Base-by-base conservation (phyloP, 1,140 invertebrate genomes). In the Drosophila lowei region DNA sequence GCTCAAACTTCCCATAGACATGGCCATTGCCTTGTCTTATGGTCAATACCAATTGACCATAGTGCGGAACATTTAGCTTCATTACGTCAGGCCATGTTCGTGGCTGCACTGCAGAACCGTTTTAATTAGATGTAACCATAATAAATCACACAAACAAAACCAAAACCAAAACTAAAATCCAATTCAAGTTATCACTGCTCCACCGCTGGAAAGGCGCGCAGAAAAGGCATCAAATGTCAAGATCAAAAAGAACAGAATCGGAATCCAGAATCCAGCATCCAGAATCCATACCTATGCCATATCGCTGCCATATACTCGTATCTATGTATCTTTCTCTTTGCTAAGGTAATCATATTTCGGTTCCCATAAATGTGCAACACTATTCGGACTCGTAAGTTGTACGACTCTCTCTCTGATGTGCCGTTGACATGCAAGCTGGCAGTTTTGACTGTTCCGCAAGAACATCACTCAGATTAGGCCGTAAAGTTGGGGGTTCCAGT, bases 71-170 rank as follows among this genome's bases (percentile, higher is more conserved):
- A 86, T 86, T 86, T 86, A 86, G 81, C 81, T 86, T 86, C 81
- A 86, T 86, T 86, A 86, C 83, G 81, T 86, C 81, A 79, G 72
- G 53, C 81, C 81, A 86, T 86, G 79, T 86, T 56, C 67, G 68
- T 62, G 25, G 62, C 15, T 30, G 71, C 77, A 85, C 81, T 86
- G 81, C 57, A 77, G 55, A 85, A 85, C 81, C 81, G 81, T 85
- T 85, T 85, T 85, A 86, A 85, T 85, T 85, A 86, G 81, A 81
- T 85, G 83, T 61, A 85, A 85, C 81, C 81, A 85, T 85, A 85
- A 85, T 85, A 85, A 85, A 85, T 85, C 77, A 84, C 68, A 34
- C 50, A 47, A 47, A 48, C 48, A 48, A 61, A 71, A 72, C 57
- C 54, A 59, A 54, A 56, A 49, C 50, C 41, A 48, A 53, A 56